Base-by-base conservation (phyloP, 1,140 invertebrate species). In the Helicoverpa armigera region DNA sequence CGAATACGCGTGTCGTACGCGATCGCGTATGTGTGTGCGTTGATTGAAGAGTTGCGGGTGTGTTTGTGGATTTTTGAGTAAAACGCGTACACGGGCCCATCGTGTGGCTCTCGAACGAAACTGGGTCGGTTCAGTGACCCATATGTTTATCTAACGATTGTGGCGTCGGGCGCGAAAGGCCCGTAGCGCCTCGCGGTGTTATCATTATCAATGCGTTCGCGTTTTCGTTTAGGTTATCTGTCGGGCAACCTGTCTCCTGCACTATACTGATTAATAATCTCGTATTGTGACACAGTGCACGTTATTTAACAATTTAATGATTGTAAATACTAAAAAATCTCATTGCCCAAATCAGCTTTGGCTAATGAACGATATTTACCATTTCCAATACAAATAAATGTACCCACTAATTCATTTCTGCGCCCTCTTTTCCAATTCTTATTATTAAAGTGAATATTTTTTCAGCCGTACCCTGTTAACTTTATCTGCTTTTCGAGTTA, bases 131-230 rank as follows among this genome's bases (percentile, higher is more conserved):
- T 94, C 93, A 94, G 87, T 93, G 92, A 94, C 92, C 93, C 85
- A 94, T 94, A 92, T 94, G 93, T 94, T 94, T 94, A 94, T 94
- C 93, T 94, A 94, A 90, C 87, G 89, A 94, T 93, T 94, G 90
- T 90, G 35, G 91, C 87, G 85, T 81, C 87, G 82, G 86, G 82
- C 80, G 84, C 87, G 81, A 82, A 82, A 84, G 86, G 86, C 80
- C 83, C 87, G 86, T 80, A 81, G 75, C 84, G 85, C 86, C 86
- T 85, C 87, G 69, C 85, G 82, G 78, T 80, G 78, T 89, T 91
- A 93, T 94, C 91, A 87, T 79, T 91, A 91, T 91, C 88, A 83
- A 82, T 84, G 84, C 83, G 91, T 91, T 92, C 91, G 90, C 89
- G 83, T 93, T 94, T 93, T 88, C 89, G 89, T 92, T 88, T 90